Evolutionary conservation across 2,113 vertebrate species (phyloP), one percentile per base, ranked within the genome.

Genomic region (Trachemys scripta): DNA sequence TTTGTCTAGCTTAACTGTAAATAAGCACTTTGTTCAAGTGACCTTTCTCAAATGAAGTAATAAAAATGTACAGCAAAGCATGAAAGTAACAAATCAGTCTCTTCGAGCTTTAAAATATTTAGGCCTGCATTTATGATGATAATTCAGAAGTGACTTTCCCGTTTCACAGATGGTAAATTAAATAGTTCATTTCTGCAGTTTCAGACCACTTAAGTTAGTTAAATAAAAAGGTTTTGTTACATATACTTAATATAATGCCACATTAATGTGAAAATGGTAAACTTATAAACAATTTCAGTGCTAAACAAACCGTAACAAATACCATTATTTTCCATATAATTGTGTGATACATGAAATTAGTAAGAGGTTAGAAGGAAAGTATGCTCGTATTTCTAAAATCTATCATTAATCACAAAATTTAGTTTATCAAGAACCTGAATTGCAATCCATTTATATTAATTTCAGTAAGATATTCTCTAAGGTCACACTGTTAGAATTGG

Each of bases 71-170:
- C 83, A 62, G 35, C 29, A 25, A 87, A 84, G 11, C 31, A 69
- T 85, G 57, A 82, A 90, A 89, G 35, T 42, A 72, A 65, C 62
- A 65, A 65, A 65, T 29, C 51, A 62, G 24, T 62, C 9, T 3
- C 85, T 85, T 91, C 91, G 50, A 35, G 22, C 5, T 89, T 95
- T 81, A 45, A 87, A 69, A 82, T 94, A 38, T 62, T 78, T 91
- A 84, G 10, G 16, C 31, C 75, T 85, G 1, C 35, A 38, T 82
- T 42, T 91, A 31, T 88, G 1, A 1, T 45, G 24, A 42, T 53
- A 57, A 3, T 96, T 97, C 35, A 10, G 89, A 91, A 75, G 29
- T 84, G 1, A 42, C 56, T 96, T 89, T 95, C 38, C 35, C 56
- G 1, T 96, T 90, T 93, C 35, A 88, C 25, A 78, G 76, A 25